Evolutionary conservation across 2,113 vertebrate species (phyloP), one percentile per base, ranked within the genome.

Genomic region (Gasterosteus nipponicus): DNA sequence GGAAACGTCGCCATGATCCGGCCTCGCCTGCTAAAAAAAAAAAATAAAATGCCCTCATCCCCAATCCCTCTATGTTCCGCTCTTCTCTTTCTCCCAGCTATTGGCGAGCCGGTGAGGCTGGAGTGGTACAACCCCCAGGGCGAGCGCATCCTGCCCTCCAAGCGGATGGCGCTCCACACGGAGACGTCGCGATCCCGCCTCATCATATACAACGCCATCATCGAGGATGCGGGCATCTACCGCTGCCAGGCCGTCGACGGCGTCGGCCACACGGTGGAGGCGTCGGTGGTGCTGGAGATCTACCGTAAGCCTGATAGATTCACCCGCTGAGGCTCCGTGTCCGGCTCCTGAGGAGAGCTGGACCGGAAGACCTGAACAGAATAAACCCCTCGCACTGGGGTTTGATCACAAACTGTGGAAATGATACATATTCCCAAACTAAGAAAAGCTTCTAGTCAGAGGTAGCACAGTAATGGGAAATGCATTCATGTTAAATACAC

Each of bases 41-140:
- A 0, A 15, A 58, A 1, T 46, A 12, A 62, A 42, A 65, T 31
- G 26, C 1, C 14, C 15, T 54, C 16, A 26, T 60, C 6, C 5
- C 44, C 35, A 22, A 47, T 79, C 53, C 14, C 10, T 58, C 12
- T 35, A 14, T 75, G 46, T 68, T 5, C 18, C 41, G 41, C 44
- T 38, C 33, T n/a, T 49, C 7, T 76, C 57, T 72, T 86, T 2
- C 39, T 80, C 83, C 1, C 38, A 99, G 98, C 96, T 29, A 96
- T 99, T 44, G 97, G 97, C 59, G 97, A 99, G 68, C 95, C 97
- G 9, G 95, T 97, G 26, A 95, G 82, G 83, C 94, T 99, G 94
- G 98, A 99, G 0, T 99, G 98, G 98, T 99, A 94, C 88, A 98
- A 95, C 89, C 98, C 97, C 3, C 97, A 97, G 90, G 97, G 98